Evolutionary conservation across 2,113 vertebrate genomes (phyloP).

Genomic region (Tragelaphus buxtoni): DNA sequence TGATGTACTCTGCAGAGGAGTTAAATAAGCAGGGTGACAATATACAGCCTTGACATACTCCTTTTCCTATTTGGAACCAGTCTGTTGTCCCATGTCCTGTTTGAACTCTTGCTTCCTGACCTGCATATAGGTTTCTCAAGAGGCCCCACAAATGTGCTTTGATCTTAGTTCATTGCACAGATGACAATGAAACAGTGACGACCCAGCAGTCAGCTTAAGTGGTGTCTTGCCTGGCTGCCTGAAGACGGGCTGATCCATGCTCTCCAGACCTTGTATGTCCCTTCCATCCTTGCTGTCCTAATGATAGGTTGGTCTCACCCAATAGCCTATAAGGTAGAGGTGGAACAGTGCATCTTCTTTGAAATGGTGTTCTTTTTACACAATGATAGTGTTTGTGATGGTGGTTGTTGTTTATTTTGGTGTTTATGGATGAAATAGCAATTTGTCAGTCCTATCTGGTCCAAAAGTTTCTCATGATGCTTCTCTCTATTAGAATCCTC

Average conservation of each 20-base stretch:
- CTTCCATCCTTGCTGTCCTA: neutral
- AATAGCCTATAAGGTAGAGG: accelerated
- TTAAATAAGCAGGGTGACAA: too few species aligned
- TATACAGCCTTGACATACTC: too few species aligned
- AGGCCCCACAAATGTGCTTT: neutral
- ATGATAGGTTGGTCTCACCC: neutral
- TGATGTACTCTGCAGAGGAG: too few species aligned
- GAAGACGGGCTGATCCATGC: neutral
- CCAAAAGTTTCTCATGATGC: neutral
- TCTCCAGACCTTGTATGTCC: accelerated
- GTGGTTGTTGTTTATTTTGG: neutral
- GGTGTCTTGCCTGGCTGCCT: neutral
- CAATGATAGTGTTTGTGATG: neutral
- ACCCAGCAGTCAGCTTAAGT: neutral
- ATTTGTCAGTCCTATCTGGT: neutral
- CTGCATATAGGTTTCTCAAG: too few species aligned
- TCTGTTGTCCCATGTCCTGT: too few species aligned
- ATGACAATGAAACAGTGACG: neutral
- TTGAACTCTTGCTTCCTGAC: too few species aligned
- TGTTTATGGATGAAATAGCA: neutral
- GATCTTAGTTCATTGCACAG: neutral
- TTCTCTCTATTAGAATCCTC: neutral
- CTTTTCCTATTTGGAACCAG: too few species aligned
- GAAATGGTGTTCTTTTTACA: neutral
- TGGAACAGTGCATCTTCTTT: neutral